Base-by-base conservation (phyloP, 2,797 vertebrate genomes). In the Oreortyx pictus region DNA sequence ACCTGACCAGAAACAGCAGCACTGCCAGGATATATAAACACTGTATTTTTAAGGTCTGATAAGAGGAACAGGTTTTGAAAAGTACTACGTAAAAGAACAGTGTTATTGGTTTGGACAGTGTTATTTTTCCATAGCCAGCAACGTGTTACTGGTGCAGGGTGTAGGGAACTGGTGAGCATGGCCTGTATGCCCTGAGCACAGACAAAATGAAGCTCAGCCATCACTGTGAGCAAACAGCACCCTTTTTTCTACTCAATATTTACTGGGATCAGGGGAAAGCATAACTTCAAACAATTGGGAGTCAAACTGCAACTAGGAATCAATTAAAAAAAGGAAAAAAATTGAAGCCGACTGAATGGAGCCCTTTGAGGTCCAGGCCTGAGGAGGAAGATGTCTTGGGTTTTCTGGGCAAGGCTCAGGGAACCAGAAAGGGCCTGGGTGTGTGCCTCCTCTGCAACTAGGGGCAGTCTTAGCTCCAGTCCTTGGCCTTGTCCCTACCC, bases 301-400 rank as follows among this genome's bases (percentile, higher is more conserved):
- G 14, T 25, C 25, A 79, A 79, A 68, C 16, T 65, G 57, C 25
- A 37, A 11, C 25, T 46, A 18, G 14, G 2, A 75, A 73, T 33
- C 75, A 44, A 79, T 4, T 7, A 11, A 6, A 4, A 7, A n/a
- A 49, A 50, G 33, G 18, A 8, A 5, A 35, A n/a, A 49, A 29
- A 14, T 37, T 6, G 13, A 70, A 82, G 23, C 4, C 60, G 18
- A 31, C 22, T 3, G 14, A 81, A 47, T 4, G 3, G 13, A 87
- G 37, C 6, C 4, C 9, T 2, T 0, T 22, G 3, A 0, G 0
- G 31, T 35, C 3, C 5, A 47, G 6, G 25, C 22, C 16, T 24
- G 35, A 59, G 31, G 24, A 73, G 9, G 9, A 72, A 24, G 41
- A 62, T 10, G 1, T 3, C 4, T 1, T 0, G 7, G 5, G 9